Percentiles rank a stretch among this genome's conserved stretches.
These are phyloP conservation scores for Centrocercus urophasianus DNA, from an alignment of 2,113 vertebrate genomes.

Conservation along the genomic window DNA sequence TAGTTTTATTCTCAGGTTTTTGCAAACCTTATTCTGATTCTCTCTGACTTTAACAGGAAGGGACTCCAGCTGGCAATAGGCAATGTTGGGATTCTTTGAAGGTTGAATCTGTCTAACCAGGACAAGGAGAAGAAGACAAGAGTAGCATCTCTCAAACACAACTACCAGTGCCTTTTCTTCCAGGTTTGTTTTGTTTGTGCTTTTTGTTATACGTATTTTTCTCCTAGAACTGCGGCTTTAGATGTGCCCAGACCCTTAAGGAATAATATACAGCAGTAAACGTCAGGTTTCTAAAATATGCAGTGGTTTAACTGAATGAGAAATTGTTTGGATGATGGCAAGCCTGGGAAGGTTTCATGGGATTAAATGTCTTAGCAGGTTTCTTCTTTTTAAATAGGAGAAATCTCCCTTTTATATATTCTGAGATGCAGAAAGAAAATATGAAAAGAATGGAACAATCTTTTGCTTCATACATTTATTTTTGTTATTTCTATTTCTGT, in stretches of 20 bases:
- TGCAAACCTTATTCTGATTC: conserved; percentile 2
- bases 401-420: neutral
- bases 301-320: neutral
- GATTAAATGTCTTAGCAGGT: neutral
- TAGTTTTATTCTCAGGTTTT: conserved; percentile 29
- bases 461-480: neutral
- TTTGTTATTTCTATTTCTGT: neutral
- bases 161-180: neutral
- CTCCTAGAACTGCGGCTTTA: neutral
- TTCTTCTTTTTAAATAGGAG: neutral
- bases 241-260: neutral
- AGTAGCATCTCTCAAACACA: neutral
- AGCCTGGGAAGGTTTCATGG: neutral
- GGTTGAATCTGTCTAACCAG: neutral
- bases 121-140: neutral
- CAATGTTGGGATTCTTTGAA: neutral
- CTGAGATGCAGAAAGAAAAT: neutral
- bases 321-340: neutral
- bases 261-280: neutral
- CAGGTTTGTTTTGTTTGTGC: neutral
- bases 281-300: neutral
- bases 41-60: conserved; percentile 34
- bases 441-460: neutral
- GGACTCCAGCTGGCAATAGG: neutral
- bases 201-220: neutral